Evolutionary conservation across 2,797 vertebrate species (phyloP), one percentile per base, ranked within the genome.

Genomic region (Darevskia mixta): DNA sequence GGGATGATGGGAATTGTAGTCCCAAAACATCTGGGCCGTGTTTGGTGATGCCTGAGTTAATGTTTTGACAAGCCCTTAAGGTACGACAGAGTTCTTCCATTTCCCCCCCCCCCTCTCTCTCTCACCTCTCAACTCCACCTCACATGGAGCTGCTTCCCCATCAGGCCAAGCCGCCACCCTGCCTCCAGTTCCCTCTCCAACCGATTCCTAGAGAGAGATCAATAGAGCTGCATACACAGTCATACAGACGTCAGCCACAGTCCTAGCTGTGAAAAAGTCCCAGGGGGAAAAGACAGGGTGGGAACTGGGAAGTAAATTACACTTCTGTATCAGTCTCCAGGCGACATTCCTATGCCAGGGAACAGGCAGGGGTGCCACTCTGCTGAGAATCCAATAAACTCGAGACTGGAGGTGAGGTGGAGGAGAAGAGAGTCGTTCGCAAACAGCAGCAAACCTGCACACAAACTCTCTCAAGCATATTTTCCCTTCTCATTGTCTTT

Each of bases 191-290:
- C 75, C 25, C 76, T 35, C 23, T 49, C 20, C 66, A 79, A 73
- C 27, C 8, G 41, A 88, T 64, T 84, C 55, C 13, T 85, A 41
- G 67, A 87, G 38, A 84, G 18, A 61, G 45, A 85, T 35, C 20
- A 73, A 85, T 73, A 64, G 32, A 73, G 55, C 55, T 79, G 67
- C 23, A 79, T 84, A 25, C 20, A 79, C 13, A 25, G 23, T 67
- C 58, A 38, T 7, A 61, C 49, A 64, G 71, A 79, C 75, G 27
- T 79, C 43, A 45, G 86, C 71, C 29, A 78, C 8, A 55, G 17
- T 58, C 25, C 76, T 55, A 38, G 67, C n/a, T 85, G 77, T 73
- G 77, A 69, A 78, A 69, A 78, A 41, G 23, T 79, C 82, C 49
- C 49, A 43, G 5, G 35, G 45, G 29, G n/a, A 45, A 35, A 29